phyloP scores from a whole-genome alignment of 2,113 vertebrate genomes.

The Fregetta grallaria region DNA sequence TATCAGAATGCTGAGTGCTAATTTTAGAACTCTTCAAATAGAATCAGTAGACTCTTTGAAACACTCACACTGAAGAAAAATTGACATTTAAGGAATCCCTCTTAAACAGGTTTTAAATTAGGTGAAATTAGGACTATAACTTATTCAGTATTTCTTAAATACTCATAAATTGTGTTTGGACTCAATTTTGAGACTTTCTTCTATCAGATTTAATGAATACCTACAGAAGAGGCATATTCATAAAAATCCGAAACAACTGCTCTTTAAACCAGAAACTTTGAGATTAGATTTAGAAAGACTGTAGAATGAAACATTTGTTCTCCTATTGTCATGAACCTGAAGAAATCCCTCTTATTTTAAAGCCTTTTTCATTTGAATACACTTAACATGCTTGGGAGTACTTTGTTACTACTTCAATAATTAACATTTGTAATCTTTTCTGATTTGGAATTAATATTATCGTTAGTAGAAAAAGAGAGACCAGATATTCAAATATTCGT shows the following conservation, averaged over 20 bases:
- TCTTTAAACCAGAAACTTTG: background rate
- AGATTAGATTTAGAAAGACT: background rate
- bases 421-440: background rate
- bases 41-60: background rate
- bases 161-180: background rate
- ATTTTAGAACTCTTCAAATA: conserved; percentile 32
- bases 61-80: background rate
- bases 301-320: background rate
- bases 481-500: background rate
- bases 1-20: background rate
- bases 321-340: background rate
- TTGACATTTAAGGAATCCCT: background rate
- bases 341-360: background rate
- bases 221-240: background rate
- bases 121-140: background rate
- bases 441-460: background rate
- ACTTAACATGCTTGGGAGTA: background rate
- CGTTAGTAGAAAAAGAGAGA: background rate
- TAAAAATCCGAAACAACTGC: background rate
- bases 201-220: background rate
- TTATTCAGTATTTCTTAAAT: background rate
- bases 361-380: background rate
- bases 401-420: background rate
- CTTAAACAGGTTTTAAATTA: background rate
- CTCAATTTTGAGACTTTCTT: background rate